Conservation (phyloP, 2,888 invertebrate genomes). For the Leucozona laternaria region DNA sequence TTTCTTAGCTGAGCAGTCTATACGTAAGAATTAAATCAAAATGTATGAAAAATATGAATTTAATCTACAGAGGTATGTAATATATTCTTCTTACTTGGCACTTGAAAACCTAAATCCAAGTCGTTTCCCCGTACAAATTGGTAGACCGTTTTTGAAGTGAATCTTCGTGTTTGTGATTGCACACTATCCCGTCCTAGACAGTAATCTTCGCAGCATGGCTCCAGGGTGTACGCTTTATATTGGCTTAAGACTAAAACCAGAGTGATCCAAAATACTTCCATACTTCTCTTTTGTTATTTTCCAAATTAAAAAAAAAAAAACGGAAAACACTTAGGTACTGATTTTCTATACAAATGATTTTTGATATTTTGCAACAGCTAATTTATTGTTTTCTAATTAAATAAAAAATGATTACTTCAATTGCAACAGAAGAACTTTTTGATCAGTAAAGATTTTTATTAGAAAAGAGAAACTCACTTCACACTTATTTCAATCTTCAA, state of each 20-base stretch:
- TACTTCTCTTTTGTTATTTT: conserved; percentile 23
- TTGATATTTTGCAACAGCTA: too few relatives aligned
- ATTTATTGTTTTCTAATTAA: not conserved
- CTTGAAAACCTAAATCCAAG: conserved; percentile 86
- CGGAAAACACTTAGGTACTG: not conserved
- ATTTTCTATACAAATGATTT: too few relatives aligned
- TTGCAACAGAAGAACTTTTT: not conserved
- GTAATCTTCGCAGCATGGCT: conserved; percentile 79
- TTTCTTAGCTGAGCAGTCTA: conserved; percentile 89
- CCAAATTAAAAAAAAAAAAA: not conserved
- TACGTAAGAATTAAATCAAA: not conserved
- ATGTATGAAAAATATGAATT: not conserved
- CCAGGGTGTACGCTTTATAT: conserved; percentile 74
- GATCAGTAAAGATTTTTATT: not conserved
- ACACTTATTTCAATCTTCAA: not conserved
- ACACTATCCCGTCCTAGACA: conserved; percentile 81
- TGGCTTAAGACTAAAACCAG: conserved; percentile 76
- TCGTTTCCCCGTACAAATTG: conserved; percentile 88
- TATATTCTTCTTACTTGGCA: conserved; percentile 82
- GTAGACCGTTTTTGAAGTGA: conserved; percentile 91
- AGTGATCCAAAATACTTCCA: conserved; percentile 76
- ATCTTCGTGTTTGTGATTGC: conserved; percentile 83
- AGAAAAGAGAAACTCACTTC: not conserved
- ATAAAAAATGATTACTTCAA: not conserved
- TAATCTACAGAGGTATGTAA: not conserved